A percentile compares a stretch with the other conserved stretches of the same genome.
phyloP scores from a whole-genome alignment of 2,888 invertebrate species.

The Dicycla oo region DNA sequence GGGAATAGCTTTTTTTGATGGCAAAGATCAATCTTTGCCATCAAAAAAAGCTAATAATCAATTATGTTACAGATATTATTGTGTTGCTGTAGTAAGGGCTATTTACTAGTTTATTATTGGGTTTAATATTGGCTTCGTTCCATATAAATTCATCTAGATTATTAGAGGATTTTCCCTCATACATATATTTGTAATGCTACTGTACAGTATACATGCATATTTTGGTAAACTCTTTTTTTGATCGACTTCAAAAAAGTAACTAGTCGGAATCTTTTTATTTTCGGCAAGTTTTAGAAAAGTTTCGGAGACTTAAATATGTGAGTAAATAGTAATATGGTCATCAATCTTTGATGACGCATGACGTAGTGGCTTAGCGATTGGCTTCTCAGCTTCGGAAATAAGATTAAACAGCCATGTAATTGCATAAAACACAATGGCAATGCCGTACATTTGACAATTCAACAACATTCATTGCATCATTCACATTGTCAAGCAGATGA shows the following conservation, averaged over 20 bases:
- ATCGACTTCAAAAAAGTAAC: background rate
- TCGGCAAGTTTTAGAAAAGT: background rate
- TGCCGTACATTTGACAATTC: background rate
- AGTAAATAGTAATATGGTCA: background rate
- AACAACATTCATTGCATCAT: too few relatives aligned
- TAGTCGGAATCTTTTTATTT: background rate
- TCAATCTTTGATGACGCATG: background rate
- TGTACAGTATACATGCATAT: too few relatives aligned
- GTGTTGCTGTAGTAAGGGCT: background rate
- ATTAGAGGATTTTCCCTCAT: background rate
- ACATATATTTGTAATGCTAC: background rate
- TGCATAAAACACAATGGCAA: background rate
- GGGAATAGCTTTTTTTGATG: conserved; percentile 40
- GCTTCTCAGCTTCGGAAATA: background rate
- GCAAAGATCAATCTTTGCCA: conserved; percentile 17
- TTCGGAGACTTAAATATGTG: too few relatives aligned
- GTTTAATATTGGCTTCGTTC: background rate
- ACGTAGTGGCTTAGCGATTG: too few relatives aligned
- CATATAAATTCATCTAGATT: background rate
- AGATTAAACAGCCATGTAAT: background rate
- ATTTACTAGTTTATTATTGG: background rate
- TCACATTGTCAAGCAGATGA: too few relatives aligned
- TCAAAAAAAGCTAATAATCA: conserved; percentile 40
- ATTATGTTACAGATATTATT: conserved; percentile 20
- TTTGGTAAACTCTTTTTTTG: too few relatives aligned